Conservation (phyloP, 1,140 invertebrate species). For the Saccostrea glomerata region DNA sequence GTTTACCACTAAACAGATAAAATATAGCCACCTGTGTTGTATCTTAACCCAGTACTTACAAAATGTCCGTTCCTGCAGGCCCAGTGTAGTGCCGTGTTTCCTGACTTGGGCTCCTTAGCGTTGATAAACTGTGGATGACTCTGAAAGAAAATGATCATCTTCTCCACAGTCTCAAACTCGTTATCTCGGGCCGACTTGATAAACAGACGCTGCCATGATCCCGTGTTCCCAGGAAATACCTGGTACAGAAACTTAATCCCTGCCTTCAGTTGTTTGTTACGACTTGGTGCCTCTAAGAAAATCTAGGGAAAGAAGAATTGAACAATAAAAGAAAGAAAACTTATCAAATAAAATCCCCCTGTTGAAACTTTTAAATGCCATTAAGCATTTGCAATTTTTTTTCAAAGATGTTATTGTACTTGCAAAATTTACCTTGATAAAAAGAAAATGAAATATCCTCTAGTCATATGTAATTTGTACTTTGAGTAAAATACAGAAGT, state of each 20-base stretch:
- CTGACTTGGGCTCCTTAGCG: constrained; percentile 72
- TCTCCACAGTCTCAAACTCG: constrained; percentile 73
- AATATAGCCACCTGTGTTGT: background rate
- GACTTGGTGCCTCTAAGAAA: constrained; percentile 73
- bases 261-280: constrained; percentile 75
- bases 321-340: too few species aligned
- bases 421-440: too few species aligned
- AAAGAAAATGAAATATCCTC: too few species aligned
- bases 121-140: constrained; percentile 74
- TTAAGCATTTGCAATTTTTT: too few species aligned
- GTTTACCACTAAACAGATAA: too few species aligned
- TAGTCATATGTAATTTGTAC: too few species aligned
- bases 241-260: constrained; percentile 77
- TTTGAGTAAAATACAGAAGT: too few species aligned
- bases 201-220: constrained; percentile 74
- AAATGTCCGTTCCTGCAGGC: constrained; percentile 74
- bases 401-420: too few species aligned
- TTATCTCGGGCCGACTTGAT: constrained; percentile 74
- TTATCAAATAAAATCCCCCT: too few species aligned
- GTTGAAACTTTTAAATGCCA: too few species aligned
- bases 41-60: constrained; percentile 63
- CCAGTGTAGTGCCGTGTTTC: constrained; percentile 76
- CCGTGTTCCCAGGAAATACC: constrained; percentile 75
- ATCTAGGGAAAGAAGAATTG: constrained; percentile 57
- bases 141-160: constrained; percentile 75